phyloP scores from a whole-genome alignment of 2,888 invertebrate species.

The Sarcophaga subvicina region DNA sequence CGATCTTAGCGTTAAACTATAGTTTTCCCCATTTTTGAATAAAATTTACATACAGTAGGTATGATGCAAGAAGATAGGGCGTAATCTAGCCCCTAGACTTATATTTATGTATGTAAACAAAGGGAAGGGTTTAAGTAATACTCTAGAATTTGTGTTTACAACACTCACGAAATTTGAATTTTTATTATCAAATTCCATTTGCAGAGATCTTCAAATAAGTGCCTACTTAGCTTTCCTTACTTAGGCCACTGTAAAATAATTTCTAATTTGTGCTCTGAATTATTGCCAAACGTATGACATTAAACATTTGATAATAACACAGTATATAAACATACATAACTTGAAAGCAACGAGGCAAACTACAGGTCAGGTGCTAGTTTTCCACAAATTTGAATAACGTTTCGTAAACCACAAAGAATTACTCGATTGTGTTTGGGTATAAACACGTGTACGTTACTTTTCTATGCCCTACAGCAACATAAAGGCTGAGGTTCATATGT shows the following conservation, averaged over 20 bases:
- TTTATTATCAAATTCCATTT: too few species aligned
- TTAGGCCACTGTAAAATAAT: not conserved
- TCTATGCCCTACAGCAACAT: not conserved
- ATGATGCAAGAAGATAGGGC: too few species aligned
- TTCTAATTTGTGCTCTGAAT: conserved; percentile 2
- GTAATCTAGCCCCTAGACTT: too few species aligned
- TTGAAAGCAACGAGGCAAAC: not conserved
- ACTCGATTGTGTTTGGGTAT: conserved; percentile 20
- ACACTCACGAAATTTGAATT: too few species aligned
- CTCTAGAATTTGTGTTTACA: too few species aligned
- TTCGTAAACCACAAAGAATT: conserved; percentile 17
- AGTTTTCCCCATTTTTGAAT: too few species aligned
- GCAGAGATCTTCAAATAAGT: too few species aligned
- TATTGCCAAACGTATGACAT: conserved; percentile 45
- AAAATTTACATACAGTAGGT: too few species aligned
- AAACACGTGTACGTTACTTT: not conserved
- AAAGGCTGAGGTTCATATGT: too few species aligned
- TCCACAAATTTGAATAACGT: not conserved
- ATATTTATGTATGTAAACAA: too few species aligned
- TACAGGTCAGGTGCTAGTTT: not conserved
- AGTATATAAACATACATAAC: not conserved
- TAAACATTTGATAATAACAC: conserved; percentile 43
- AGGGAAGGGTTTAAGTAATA: too few species aligned
- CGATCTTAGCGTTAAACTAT: too few species aligned
- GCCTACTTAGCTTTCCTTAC: not conserved